These are phyloP conservation scores for Centropus unirufus DNA, from an alignment of 2,113 vertebrate genomes.

Conservation along the genomic window DNA sequence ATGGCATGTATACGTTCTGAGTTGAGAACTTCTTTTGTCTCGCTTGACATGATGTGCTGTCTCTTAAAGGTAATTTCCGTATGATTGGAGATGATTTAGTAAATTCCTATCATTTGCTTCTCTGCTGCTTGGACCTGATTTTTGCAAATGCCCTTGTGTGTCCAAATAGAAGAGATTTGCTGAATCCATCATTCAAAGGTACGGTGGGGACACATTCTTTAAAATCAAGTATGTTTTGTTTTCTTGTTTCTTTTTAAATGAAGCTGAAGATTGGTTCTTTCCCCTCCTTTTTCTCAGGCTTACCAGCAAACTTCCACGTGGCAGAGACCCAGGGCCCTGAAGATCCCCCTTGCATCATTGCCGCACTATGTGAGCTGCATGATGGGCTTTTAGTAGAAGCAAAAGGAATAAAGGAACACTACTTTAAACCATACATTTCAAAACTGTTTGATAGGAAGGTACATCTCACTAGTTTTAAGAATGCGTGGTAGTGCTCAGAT, in stretches of 20 bases:
- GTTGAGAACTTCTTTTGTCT: not conserved
- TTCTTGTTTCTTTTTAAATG: not conserved
- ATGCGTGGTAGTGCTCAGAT: accelerated
- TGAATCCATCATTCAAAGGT: constrained; percentile 94
- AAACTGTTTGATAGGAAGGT: constrained; percentile 92
- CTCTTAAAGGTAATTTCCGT: constrained; percentile 90
- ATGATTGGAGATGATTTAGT: constrained; percentile 99
- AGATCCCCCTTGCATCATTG: constrained; percentile 87
- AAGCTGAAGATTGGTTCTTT: not conserved
- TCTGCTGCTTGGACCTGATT: constrained; percentile 96
- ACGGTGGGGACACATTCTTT: not conserved
- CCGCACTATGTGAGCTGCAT: constrained; percentile 89
- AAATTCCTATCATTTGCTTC: constrained; percentile 98
- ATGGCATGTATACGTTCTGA: not conserved
- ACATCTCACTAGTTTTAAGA: not conserved
- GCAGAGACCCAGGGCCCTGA: constrained; percentile 62
- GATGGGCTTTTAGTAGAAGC: constrained; percentile 94
- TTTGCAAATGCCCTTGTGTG: constrained; percentile 92
- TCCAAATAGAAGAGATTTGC: constrained; percentile 88
- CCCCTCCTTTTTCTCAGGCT: constrained; percentile 66
- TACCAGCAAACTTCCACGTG: constrained; percentile 74
- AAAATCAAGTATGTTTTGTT: not conserved
- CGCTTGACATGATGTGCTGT: constrained; percentile 45
- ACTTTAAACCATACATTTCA: constrained; percentile 95
- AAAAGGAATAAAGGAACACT: constrained; percentile 97